Percentiles rank a stretch among this genome's conserved stretches.
phyloP scores from a whole-genome alignment of 2,113 vertebrate species.

The Egretta garzetta region DNA sequence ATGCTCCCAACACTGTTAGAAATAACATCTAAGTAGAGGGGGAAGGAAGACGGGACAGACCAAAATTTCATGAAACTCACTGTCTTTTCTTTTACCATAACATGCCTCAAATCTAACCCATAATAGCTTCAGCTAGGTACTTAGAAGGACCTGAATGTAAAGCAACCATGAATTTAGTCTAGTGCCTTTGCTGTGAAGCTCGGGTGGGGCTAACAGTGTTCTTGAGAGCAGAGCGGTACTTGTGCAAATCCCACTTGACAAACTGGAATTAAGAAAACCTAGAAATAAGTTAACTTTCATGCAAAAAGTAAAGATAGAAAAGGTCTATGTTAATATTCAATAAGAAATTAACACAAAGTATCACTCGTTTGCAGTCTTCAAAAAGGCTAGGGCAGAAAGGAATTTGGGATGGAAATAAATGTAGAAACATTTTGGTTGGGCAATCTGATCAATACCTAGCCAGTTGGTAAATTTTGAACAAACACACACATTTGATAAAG shows the following conservation, averaged over 20 bases:
- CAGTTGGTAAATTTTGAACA: constrained; percentile 58
- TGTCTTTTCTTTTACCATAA: not conserved
- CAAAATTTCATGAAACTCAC: not conserved
- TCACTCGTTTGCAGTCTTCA: not conserved
- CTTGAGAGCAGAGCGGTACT: not conserved
- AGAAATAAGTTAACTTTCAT: not conserved
- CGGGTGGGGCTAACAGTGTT: not conserved
- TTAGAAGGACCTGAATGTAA: not conserved
- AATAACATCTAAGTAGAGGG: not conserved
- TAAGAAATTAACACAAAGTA: not conserved
- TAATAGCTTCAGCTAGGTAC: not conserved
- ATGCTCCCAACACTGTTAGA: not conserved
- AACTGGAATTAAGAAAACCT: not conserved
- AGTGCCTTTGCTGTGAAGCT: not conserved
- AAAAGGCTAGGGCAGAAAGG: not conserved
- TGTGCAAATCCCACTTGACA: not conserved
- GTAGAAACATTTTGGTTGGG: constrained; percentile 31
- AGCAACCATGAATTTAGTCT: not conserved
- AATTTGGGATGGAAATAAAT: not conserved
- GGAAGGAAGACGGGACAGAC: not conserved
- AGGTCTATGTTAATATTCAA: not conserved
- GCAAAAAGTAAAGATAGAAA: not conserved
- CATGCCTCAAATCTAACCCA: not conserved
- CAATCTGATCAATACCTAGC: constrained; percentile 1
- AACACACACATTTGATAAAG: not conserved